phyloP scores from a whole-genome alignment of 2,113 vertebrate genomes.

The Ascaphus truei region DNA sequence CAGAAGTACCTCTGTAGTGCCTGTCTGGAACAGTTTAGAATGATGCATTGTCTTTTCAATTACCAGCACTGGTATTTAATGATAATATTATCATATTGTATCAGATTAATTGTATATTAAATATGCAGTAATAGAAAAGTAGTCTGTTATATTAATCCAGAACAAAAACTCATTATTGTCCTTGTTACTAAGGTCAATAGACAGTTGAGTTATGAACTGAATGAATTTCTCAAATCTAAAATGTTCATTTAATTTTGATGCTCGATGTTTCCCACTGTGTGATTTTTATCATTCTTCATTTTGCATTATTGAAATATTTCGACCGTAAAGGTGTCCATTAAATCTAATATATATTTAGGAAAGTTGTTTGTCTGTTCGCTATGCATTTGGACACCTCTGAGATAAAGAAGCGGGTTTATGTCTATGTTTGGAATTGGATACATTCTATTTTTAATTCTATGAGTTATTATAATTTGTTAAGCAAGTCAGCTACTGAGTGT shows the following conservation, averaged over 20 bases:
- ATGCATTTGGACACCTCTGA: too few species aligned
- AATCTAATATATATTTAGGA: too few species aligned
- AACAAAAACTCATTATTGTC: constrained; percentile 16
- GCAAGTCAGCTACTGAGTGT: too few species aligned
- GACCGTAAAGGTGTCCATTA: neutral
- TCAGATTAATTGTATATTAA: neutral
- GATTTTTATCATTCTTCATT: neutral
- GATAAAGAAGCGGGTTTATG: too few species aligned
- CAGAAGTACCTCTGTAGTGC: neutral
- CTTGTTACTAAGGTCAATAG: neutral
- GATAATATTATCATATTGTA: neutral
- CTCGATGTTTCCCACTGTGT: neutral
- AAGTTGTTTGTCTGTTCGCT: too few species aligned
- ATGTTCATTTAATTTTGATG: neutral
- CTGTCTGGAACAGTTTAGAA: neutral
- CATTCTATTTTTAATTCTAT: too few species aligned
- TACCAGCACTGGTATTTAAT: neutral
- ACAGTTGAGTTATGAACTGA: neutral
- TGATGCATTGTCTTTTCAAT: too few species aligned
- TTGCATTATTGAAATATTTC: neutral
- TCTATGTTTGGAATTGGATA: too few species aligned
- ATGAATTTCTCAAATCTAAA: neutral
- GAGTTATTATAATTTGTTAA: too few species aligned
- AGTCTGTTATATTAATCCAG: constrained; percentile 13
- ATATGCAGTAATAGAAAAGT: constrained; percentile 2